These are phyloP conservation scores for Battus philenor DNA, from an alignment of 1,140 invertebrate species.

Conservation along the genomic window DNA sequence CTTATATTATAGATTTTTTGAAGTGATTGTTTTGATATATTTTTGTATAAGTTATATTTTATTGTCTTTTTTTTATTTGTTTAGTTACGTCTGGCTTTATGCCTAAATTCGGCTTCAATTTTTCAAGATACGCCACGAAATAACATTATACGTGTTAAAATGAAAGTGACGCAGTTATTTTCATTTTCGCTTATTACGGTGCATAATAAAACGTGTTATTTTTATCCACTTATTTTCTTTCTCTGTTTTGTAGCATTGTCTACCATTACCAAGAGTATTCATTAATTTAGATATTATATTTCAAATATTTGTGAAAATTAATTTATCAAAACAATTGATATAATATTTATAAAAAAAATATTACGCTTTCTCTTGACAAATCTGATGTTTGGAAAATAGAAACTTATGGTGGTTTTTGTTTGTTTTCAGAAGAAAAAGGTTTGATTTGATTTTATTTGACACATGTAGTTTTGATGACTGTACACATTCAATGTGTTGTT, in stretches of 20 bases:
- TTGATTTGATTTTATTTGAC: conserved; percentile 24
- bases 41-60: conserved; percentile 3
- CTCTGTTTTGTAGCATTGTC: neutral
- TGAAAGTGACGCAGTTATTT: conserved; percentile 20
- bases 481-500: neutral
- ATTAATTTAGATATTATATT: conserved; percentile 1
- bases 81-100: conserved; percentile 14
- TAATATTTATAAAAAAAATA: too few species aligned
- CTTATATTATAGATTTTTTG: neutral
- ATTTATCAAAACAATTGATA: neutral
- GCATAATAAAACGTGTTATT: conserved; percentile 13
- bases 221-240: conserved; percentile 6
- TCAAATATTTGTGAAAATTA: conserved; percentile 7
- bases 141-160: conserved; percentile 7
- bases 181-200: conserved; percentile 19
- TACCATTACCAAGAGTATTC: neutral
- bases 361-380: neutral
- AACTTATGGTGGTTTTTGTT: conserved; percentile 35
- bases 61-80: conserved; percentile 18
- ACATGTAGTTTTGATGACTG: conserved; percentile 1
- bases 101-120: conserved; percentile 8
- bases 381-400: conserved; percentile 10
- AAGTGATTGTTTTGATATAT: conserved; percentile 1
- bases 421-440: conserved; percentile 63
- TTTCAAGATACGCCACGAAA: conserved; percentile 9